Conservation (phyloP, 2,113 vertebrate genomes). For the Melanocharis versteri region DNA sequence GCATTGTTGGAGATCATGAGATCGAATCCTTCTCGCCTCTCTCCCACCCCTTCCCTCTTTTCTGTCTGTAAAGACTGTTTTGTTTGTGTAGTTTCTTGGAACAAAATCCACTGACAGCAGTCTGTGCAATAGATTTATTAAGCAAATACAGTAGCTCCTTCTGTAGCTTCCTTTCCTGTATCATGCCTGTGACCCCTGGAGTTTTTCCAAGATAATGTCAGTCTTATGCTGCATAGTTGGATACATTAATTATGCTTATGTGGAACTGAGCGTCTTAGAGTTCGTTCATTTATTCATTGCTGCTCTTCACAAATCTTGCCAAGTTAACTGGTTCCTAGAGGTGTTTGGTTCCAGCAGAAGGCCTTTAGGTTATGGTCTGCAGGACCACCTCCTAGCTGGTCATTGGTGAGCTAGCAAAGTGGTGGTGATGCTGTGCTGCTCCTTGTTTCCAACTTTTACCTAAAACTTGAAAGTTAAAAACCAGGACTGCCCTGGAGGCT, state of each 20-base stretch:
- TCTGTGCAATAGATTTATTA: conserved; percentile 26
- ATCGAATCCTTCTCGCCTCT: neutral
- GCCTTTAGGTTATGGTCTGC: neutral
- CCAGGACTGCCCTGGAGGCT: neutral
- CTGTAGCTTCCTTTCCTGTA: conserved; percentile 33
- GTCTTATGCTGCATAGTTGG: neutral
- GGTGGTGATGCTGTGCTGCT: neutral
- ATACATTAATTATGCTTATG: conserved; percentile 38
- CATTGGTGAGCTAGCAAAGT: neutral
- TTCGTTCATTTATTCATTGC: neutral
- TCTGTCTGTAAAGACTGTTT: conserved; percentile 25
- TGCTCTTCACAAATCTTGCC: neutral
- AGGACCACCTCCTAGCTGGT: neutral
- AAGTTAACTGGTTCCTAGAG: neutral
- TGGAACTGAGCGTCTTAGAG: neutral
- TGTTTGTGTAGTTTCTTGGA: conserved; percentile 55
- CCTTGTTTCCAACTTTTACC: neutral
- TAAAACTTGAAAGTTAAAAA: neutral
- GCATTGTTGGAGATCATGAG: neutral
- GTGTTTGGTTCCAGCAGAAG: neutral
- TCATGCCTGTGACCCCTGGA: conserved; percentile 22
- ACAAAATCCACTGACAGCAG: conserved; percentile 19
- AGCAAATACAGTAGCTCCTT: conserved; percentile 42
- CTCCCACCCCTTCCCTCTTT: neutral
- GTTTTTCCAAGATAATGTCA: conserved; percentile 47